A percentile compares a stretch with the other conserved stretches of the same genome.
Conservation (phyloP, 2,113 vertebrate species). For the Bubo blakistoni region DNA sequence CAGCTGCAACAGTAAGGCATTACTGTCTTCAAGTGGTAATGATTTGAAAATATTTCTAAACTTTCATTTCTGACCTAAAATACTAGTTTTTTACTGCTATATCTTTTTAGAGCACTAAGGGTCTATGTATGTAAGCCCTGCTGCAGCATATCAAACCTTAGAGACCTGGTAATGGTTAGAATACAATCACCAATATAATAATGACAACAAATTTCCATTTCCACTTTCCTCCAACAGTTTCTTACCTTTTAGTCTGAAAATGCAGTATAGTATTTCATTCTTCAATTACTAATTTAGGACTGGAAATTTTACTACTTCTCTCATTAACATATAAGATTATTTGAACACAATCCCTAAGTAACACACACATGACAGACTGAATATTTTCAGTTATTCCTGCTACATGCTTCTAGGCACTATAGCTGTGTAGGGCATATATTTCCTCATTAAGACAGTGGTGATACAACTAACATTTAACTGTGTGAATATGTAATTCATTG, state of each 20-base stretch:
- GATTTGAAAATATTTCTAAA: slow-evolving; percentile 14
- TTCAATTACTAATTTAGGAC: background rate
- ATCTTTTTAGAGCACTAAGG: background rate
- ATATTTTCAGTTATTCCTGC: background rate
- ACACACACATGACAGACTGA: background rate
- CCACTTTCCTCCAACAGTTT: background rate
- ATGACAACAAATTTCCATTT: background rate
- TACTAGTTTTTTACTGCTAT: rapidly evolving
- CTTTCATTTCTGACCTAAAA: background rate
- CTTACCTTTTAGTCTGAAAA: background rate
- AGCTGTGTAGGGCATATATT: background rate
- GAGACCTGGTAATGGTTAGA: background rate
- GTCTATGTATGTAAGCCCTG: background rate
- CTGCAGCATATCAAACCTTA: background rate
- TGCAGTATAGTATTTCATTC: background rate
- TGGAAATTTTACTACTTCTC: background rate
- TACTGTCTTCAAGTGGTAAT: background rate
- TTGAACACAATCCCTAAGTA: background rate
- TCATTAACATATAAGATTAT: background rate
- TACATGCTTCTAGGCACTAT: background rate
- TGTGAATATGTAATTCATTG: slow-evolving; percentile 1
- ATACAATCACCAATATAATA: background rate
- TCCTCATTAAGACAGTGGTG: background rate
- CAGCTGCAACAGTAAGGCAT: background rate
- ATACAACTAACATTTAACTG: background rate